Evolutionary conservation across 2,888 invertebrate species (phyloP).

Genomic region (Encarsia formosa): DNA sequence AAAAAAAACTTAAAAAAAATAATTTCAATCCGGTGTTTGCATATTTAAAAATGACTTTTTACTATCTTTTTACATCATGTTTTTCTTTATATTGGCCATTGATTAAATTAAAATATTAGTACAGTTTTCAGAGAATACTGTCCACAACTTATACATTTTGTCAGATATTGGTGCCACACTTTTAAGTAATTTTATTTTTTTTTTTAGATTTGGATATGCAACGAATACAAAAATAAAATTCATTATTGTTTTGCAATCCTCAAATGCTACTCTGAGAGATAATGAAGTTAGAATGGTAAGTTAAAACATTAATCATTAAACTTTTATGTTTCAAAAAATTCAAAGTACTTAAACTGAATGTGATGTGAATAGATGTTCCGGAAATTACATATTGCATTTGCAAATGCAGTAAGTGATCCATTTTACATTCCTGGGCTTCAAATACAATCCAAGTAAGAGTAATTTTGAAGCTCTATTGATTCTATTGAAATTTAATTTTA

Average conservation of each 20-base stretch:
- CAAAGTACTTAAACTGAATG: neutral
- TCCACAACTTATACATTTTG: too few relatives aligned
- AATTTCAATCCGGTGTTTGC: too few relatives aligned
- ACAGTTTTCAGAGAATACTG: too few relatives aligned
- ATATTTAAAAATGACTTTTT: too few relatives aligned
- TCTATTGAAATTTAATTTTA: neutral
- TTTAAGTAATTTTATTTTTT: conserved; percentile 17
- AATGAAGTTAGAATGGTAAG: conserved; percentile 87
- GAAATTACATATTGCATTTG: conserved; percentile 86
- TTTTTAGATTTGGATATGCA: conserved; percentile 81
- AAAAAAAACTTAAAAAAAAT: too few relatives aligned
- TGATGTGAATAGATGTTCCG: conserved; percentile 69
- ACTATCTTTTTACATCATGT: too few relatives aligned
- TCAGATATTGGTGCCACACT: neutral
- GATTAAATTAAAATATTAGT: too few relatives aligned
- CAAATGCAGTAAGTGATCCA: conserved; percentile 93
- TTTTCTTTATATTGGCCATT: too few relatives aligned
- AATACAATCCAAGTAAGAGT: conserved; percentile 77
- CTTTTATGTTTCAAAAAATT: neutral
- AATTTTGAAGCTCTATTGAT: conserved; percentile 11
- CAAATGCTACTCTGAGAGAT: conserved; percentile 81
- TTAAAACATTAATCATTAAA: neutral
- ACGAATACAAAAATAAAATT: conserved; percentile 97
- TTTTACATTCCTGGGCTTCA: conserved; percentile 92
- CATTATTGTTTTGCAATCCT: conserved; percentile 86